Evolutionary conservation across 2,888 invertebrate genomes (phyloP), one percentile per base, ranked within the genome.

Genomic region (Athrips mouffetella): DNA sequence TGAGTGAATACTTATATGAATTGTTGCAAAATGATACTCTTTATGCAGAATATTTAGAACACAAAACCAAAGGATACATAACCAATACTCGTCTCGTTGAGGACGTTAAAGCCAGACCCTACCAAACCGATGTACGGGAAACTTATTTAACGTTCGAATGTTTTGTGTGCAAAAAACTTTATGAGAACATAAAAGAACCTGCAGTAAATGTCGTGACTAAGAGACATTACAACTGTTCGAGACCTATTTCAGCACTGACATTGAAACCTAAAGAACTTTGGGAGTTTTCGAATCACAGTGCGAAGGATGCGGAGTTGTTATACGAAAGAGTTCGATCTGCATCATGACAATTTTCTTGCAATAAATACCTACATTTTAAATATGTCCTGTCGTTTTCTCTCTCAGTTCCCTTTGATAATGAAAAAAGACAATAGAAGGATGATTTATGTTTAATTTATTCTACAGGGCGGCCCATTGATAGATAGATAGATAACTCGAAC

Each of bases 101-200:
- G 1, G 83, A 89, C 39, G 67, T 92, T 44, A 57, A 71, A 1
- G 60, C 66, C 1, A 88, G 91, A 47, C 45, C 45, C 8, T 45
- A 83, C 56, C 84, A 83, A 57, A 62, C 42, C 69, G 87, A 88
- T 70, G 68, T 60, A 42, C 69, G 62, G 54, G 70, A 63, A 65
- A 83, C 91, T 29, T 86, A 93, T 40, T 78, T 90, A 20, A 81
- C 84, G 48, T 95, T 94, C 63, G 94, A 94, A 77, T 96, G 96
- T 76, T 89, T 89, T 52, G 72, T 95, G 25, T 96, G 96, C 69
- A 70, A 89, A 50, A 83, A 83, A 61, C 57, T 90, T 57, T 72
- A 91, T 59, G 73, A 84, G 16, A 71, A 27, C n/a, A 25, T 63
- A 52, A 53, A 59, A 37, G 52, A 53, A n/a, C 33, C 35, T 1